Percentiles rank a stretch among this genome's conserved stretches.
Conservation (phyloP, 2,113 vertebrate species). For the Galeopterus variegatus region DNA sequence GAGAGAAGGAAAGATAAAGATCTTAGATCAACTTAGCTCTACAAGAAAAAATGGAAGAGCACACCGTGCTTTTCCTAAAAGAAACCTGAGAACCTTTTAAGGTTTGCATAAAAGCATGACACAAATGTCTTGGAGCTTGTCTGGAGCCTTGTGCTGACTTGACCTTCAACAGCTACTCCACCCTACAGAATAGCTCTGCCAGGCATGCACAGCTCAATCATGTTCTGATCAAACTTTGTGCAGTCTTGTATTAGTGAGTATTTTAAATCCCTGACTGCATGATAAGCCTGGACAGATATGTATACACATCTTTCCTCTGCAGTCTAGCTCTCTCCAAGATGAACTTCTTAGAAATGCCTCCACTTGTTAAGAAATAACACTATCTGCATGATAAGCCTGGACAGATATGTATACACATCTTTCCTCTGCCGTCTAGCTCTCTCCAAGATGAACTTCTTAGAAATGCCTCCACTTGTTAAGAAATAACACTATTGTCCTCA, state of each 20-base stretch:
- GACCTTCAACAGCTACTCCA: not conserved
- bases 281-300: not conserved
- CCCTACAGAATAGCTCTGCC: not conserved
- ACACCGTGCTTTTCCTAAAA: not conserved
- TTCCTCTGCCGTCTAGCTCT: constrained; percentile 83
- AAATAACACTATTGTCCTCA: constrained; percentile 76
- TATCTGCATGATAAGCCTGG: not conserved
- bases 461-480: constrained; percentile 67
- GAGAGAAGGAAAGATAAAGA: not conserved
- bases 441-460: constrained; percentile 74
- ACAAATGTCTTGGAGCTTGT: not conserved
- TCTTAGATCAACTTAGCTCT: not conserved
- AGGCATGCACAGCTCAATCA: not conserved
- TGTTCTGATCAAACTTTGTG: not conserved
- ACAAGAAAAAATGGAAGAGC: not conserved
- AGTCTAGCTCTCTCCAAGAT: constrained; percentile 85
- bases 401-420: not conserved
- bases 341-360: constrained; percentile 20
- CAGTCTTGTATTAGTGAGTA: not conserved
- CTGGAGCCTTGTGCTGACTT: not conserved
- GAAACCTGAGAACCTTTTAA: constrained; percentile 39
- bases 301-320: not conserved
- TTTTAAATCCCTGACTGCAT: not conserved
- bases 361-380: constrained; percentile 73
- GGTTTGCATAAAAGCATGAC: not conserved